Base-by-base conservation (phyloP, 2,888 invertebrate genomes). In the Trilocha varians region DNA sequence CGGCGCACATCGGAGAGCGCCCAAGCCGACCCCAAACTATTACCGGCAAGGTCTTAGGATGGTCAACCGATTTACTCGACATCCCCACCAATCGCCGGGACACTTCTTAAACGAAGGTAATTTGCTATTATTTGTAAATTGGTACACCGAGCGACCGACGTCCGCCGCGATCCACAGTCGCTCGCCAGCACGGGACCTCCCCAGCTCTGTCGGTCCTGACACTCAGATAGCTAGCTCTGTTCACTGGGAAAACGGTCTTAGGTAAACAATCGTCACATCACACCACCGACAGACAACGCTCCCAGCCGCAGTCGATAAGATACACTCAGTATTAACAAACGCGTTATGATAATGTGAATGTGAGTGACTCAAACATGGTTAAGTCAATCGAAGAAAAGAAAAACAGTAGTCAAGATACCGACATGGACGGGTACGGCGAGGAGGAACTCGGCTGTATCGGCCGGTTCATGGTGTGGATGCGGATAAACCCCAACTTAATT, bases 401-500 rank as follows among this genome's bases (percentile, higher is more conserved):
- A 68, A 76, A 78, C 62, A 76, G 72, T 57, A 84, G 85, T 57
- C 85, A 87, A 54, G 78, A 78, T 38, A 61, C 60, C 14, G 70
- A 70, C 39, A 87, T 84, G 83, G 87, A 87, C 48, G 82, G 73
- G 34, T 82, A 80, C 18, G 68, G 71, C 51, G 78, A 82, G 16
- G 71, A 73, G 36, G 66, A 77, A 33, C 52, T 67, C 33, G 73
- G 77, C 40, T 73, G 77, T 49, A 74, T 87, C 48, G 78, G 79
- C 48, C 76, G 84, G 62, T 68, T 74, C 64, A 84, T 78, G 70
- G 67, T 64, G 41, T 78, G 78, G 58, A 72, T 88, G 53, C 84
- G 88, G 47, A 90, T 94, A 55, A 94, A 94, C 73, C 91, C 91
- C 39, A 92, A 93, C 75, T 80, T 94, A 59, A 87, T 94, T 49